A percentile compares a stretch with the other conserved stretches of the same genome.
These are phyloP conservation scores for Linnaemya vulpina DNA, from an alignment of 2,888 invertebrate species.

Conservation along the genomic window DNA sequence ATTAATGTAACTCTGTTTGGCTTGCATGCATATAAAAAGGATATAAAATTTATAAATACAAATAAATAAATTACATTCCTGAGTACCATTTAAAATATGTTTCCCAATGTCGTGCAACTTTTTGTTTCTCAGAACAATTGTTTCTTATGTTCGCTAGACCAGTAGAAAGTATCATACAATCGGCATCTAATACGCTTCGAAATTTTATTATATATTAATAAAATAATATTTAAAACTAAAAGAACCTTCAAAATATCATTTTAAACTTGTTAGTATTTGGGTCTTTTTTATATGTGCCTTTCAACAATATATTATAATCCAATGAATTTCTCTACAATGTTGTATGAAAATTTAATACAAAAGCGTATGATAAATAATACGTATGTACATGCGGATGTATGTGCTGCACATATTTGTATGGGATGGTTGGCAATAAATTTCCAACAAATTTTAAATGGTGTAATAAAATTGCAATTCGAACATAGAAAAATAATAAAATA, in stretches of 20 bases:
- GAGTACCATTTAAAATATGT: no score
- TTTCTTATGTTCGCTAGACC: no score
- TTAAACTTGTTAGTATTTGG: neutral
- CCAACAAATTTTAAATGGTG: constrained; percentile 67
- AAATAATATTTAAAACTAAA: neutral
- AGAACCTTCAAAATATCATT: neutral
- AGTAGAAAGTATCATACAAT: neutral
- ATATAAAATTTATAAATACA: no score
- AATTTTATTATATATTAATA: neutral
- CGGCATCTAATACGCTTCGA: neutral
- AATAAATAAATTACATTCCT: no score
- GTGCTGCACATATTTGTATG: constrained; percentile 34
- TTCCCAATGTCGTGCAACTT: no score
- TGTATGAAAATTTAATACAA: constrained; percentile 54
- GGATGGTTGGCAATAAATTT: constrained; percentile 61
- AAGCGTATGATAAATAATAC: constrained; percentile 33
- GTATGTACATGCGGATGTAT: neutral
- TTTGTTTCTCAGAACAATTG: no score
- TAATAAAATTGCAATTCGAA: constrained; percentile 67
- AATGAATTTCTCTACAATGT: constrained; percentile 50
- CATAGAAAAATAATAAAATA: constrained; percentile 51
- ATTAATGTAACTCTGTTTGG: no score
- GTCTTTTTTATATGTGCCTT: neutral
- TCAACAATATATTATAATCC: constrained; percentile 2
- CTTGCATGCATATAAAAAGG: no score